A percentile compares a stretch with the other conserved stretches of the same genome.
Conservation (phyloP, 2,113 vertebrate species). For the Xenopus borealis region DNA sequence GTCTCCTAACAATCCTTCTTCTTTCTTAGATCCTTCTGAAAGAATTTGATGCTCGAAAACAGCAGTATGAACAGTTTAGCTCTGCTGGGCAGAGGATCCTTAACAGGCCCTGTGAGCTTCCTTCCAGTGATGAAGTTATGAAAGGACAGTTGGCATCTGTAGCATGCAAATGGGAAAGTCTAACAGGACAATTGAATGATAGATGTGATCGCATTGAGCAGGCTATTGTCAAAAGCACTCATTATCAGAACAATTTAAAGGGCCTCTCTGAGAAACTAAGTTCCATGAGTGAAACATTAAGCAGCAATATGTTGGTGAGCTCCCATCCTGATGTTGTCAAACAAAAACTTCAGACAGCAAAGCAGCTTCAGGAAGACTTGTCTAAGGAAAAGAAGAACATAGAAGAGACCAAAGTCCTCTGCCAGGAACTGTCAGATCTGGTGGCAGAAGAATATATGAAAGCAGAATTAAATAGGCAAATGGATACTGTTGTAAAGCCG, state of each 20-base stretch:
- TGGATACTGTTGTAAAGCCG: conserved; percentile 82
- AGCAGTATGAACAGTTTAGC: conserved; percentile 85
- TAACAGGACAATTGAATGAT: conserved; percentile 80
- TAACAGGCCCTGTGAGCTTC: conserved; percentile 70
- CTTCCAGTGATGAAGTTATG: conserved; percentile 63
- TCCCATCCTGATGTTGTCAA: conserved; percentile 81
- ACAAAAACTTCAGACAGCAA: conserved; percentile 80
- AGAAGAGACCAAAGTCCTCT: conserved; percentile 74
- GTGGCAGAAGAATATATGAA: conserved; percentile 92
- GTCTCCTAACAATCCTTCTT: neutral
- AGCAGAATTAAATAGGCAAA: conserved; percentile 83
- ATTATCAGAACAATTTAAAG: conserved; percentile 81
- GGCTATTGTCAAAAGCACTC: conserved; percentile 79
- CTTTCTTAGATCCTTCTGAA: conserved; percentile 86
- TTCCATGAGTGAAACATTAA: conserved; percentile 75
- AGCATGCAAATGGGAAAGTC: conserved; percentile 82
- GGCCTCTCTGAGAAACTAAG: conserved; percentile 70
- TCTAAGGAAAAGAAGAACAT: conserved; percentile 78
- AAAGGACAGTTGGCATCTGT: conserved; percentile 75
- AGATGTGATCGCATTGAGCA: conserved; percentile 82
- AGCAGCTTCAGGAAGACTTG: conserved; percentile 75
- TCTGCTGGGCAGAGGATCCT: conserved; percentile 74
- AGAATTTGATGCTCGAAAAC: conserved; percentile 89
- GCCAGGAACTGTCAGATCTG: conserved; percentile 77
- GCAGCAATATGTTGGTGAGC: conserved; percentile 70